phyloP scores from a whole-genome alignment of 2,888 invertebrate genomes.

The Lucinisca nassula region DNA sequence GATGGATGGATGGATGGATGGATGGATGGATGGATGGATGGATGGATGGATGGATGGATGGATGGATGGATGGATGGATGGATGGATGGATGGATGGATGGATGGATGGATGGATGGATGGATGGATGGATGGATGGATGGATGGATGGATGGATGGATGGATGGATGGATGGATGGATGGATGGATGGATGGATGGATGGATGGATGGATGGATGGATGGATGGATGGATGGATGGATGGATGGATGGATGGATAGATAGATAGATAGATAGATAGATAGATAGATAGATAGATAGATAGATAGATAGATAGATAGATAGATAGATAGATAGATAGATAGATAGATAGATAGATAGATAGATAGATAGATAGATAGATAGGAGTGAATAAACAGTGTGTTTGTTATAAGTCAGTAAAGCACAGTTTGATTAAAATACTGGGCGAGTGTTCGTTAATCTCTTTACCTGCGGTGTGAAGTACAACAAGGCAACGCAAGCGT shows the following conservation, averaged over 20 bases:
- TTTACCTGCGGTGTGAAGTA: too few relatives aligned
- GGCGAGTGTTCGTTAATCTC: too few relatives aligned
- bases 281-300: neutral
- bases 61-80: constrained; percentile 4
- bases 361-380: neutral
- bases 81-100: constrained; percentile 4
- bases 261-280: neutral
- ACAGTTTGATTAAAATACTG: too few relatives aligned
- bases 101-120: constrained; percentile 4
- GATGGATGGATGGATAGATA: too few relatives aligned
- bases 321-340: neutral
- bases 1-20: constrained; percentile 4
- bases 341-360: neutral
- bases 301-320: neutral
- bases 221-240: neutral
- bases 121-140: constrained; percentile 4
- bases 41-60: constrained; percentile 4
- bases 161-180: neutral
- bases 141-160: neutral
- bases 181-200: neutral
- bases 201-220: neutral
- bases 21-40: constrained; percentile 4
- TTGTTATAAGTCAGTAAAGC: too few relatives aligned
- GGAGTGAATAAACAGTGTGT: too few relatives aligned
- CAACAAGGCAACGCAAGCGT: too few relatives aligned